These are phyloP conservation scores for Drosophila quadrilineata DNA, from an alignment of 1,140 invertebrate genomes.

Conservation along the genomic window DNA sequence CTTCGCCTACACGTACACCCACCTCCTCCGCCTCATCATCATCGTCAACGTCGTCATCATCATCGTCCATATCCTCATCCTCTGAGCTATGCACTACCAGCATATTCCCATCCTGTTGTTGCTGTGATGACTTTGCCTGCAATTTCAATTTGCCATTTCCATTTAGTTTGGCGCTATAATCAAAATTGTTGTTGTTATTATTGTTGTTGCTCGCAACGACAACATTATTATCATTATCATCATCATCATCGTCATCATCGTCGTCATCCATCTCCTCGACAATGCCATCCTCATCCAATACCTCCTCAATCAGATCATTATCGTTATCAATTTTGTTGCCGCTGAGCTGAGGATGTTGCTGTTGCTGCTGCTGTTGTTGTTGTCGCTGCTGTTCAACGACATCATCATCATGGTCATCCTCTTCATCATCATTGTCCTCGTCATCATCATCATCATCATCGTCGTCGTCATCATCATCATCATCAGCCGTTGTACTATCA, in stretches of 20 bases:
- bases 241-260: constrained; percentile 53
- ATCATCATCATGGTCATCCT: constrained; percentile 22
- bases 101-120: no score
- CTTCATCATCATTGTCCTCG: constrained; percentile 18
- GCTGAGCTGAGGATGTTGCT: constrained; percentile 15
- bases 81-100: no score
- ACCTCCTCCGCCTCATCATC: constrained; percentile 29
- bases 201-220: constrained; percentile 31
- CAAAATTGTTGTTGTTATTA: background rate
- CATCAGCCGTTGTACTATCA: constrained; percentile 30
- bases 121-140: no score
- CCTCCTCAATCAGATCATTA: constrained; percentile 41
- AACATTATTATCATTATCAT: constrained; percentile 26
- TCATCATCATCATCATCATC: constrained; percentile 39
- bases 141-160: no score
- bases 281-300: constrained; percentile 35
- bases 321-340: constrained; percentile 1
- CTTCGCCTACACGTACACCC: no score
- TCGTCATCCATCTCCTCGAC: constrained; percentile 35
- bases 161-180: background rate
- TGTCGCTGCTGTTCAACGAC: background rate
- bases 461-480: constrained; percentile 49
- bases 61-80: constrained; percentile 30
- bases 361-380: constrained; percentile 8
- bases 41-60: constrained; percentile 31